Base-by-base conservation (phyloP, 2,797 vertebrate genomes). In the Pygocentrus nattereri region DNA sequence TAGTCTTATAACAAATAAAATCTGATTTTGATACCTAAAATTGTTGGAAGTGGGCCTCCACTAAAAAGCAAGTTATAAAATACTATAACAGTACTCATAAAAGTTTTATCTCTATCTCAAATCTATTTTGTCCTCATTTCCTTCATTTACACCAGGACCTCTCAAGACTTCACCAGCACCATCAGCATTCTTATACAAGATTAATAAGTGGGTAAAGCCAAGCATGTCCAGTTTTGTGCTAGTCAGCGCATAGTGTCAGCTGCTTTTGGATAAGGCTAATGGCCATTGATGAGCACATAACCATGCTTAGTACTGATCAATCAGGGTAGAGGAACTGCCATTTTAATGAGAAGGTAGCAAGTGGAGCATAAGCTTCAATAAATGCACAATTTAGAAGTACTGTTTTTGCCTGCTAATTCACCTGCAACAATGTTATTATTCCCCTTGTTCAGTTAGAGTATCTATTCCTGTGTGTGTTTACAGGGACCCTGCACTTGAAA, bases 401-500 rank as follows among this genome's bases (percentile, higher is more conserved):
- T 41, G 4, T 41, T 19, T 5, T 38, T 59, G 8, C 8, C 25
- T 30, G 5, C 0, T 18, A 62, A 62, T 62, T 0, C 59, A 23
- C 3, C 19, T 54, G 23, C 7, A 8, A 10, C n/a, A 21, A 54
- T 61, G 23, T 61, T 15, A 13, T 30, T 34, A 2, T 34, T 64
- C 11, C 11, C 44, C 34, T 10, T n/a, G 13, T 69, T 25, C n/a
- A 15, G 7, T 38, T 44, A 34, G 13, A 34, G 38, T 25, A 27
- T 34, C 0, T 74, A 8, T 68, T 78, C 3, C 5, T 82, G 15
- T 81, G 62, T 82, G 41, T 85, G 52, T 80, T 82, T 70, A 41
- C 89, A 99, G 97, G 79, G 91, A 95, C 76, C 95, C 95, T 64
- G 86, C 92, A 0, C 86, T 97, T 88, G 95, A 96, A 91, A 96